Base-by-base conservation (phyloP, 1,140 invertebrate species). In the Apis laboriosa region DNA sequence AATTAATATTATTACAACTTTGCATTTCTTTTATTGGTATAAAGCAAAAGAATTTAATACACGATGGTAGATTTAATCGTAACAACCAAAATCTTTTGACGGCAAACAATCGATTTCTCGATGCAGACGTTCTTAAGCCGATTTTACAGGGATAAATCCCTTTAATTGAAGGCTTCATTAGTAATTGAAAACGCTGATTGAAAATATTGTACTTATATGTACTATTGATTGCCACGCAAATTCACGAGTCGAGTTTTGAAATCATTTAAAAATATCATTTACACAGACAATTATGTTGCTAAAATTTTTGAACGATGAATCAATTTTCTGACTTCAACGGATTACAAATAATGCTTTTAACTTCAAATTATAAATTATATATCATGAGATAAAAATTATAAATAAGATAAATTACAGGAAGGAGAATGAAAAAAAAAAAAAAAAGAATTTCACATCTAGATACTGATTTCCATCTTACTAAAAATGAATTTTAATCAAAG, bases 151-250 rank as follows among this genome's bases (percentile, higher is more conserved):
- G 51, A 66, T 76, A 86, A 87, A 85, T 86, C 61, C 75, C 51
- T 79, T 75, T 87, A 74, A 79, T 87, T 79, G 68, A 86, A 84
- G 66, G 73, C 82, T 76, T 87, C 86, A 87, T 86, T 86, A 87
- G 66, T 83, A 84, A 86, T 86, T 86, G 85, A 56, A 86, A 87
- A 71, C 61, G 34, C 71, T 83, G 81, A 83, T 78, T 72, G 66
- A 83, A 80, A 83, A 64, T 75, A 55, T n/a, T 43, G 67, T 73
- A 55, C 56, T 28, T 28, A n/a, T 61, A n/a, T 19, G 13, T 63
- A 34, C 21, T 3, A 34, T 12, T 51, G 43, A 66, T 72, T 58
- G 56, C 67, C 67, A 21, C 60, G 9, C 24, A 21, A 9, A 53
- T 56, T 74, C 77, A 72, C 67, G 66, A 49, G 3, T 24, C 1